Evolutionary conservation across 2,888 invertebrate species (phyloP), one percentile per base, ranked within the genome.

Genomic region (Synanthedon tipuliformis): DNA sequence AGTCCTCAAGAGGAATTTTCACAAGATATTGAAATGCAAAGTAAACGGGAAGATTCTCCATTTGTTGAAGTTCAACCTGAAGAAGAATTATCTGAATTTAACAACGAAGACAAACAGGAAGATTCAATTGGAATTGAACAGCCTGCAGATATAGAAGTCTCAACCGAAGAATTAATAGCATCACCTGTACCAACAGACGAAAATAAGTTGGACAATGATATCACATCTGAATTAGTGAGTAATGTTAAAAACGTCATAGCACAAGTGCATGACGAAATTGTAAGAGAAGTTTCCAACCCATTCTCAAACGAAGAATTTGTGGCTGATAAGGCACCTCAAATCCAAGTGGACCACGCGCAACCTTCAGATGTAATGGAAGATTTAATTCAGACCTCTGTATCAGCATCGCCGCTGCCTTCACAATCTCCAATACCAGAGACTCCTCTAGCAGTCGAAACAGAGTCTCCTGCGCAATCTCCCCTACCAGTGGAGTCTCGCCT

Each of bases 1-100:
- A 77, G 81, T 49, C 80, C 84, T 52, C 78, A 75, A 55, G 80
- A 83, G 53, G 82, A 83, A 59, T 68, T 61, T 16, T 76, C 78
- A 51, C 80, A 85, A 56, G 81, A 82, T 41, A 68, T 78, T 52
- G 81, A 82, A 55, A 75, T 78, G 70, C 80, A 79, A 53, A 74
- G 67, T 55, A 79, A 78, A 64, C 58, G 65, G 40, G 79, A 81
- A 49, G 78, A 78, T 41, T 73, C 73, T 10, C 73, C 74, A 12
- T 59, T 64, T 54, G 64, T 62, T 51, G 73, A 75, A 55, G 59
- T 61, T 40, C 59, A 64, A 51, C 54, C 59, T 56, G 56, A 52
- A 53, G 34, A 34, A 34, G 34, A 23, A 10, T 34, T 34, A 10
- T 34, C 34, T 34, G 34, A 34, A 34, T 34, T 10, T 34, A 34